These are phyloP conservation scores for Myripristis jacobus DNA, from an alignment of 2,797 vertebrate genomes.

Conservation along the genomic window DNA sequence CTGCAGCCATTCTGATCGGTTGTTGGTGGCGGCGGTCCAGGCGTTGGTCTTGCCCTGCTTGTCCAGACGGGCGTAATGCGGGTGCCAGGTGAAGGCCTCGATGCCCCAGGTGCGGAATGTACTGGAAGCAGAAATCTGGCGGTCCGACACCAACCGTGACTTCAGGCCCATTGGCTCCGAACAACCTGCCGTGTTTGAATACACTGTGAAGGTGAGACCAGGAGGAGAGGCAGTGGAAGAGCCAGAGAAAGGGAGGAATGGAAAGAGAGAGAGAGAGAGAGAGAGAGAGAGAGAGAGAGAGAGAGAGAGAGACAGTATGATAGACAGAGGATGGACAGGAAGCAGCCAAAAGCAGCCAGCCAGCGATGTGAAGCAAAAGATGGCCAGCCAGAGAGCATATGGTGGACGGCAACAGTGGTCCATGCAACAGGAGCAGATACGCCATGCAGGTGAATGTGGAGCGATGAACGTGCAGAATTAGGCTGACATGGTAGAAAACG, in stretches of 20 bases:
- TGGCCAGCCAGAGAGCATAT: conserved; percentile 7
- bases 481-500: neutral
- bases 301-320: conserved; percentile 62
- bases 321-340: conserved; percentile 57
- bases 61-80: conserved; percentile 92
- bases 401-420: conserved; percentile 1
- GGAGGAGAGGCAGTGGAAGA: conserved; percentile 20
- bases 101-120: conserved; percentile 93
- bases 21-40: conserved; percentile 88
- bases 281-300: conserved; percentile 61
- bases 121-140: conserved; percentile 92
- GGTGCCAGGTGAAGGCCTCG: conserved; percentile 90
- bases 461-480: neutral
- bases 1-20: conserved; percentile 93
- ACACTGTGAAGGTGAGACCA: conserved; percentile 79
- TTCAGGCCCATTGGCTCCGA: conserved; percentile 95
- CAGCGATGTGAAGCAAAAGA: conserved; percentile 41
- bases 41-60: conserved; percentile 96
- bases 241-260: neutral
- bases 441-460: neutral
- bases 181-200: conserved; percentile 94
- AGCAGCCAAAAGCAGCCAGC: conserved; percentile 45
- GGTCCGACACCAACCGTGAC: conserved; percentile 86
- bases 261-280: conserved; percentile 38
- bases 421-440: neutral